Evolutionary conservation across 2,113 vertebrate species (phyloP), one percentile per base, ranked within the genome.

Genomic region (Kryptolebias marmoratus): DNA sequence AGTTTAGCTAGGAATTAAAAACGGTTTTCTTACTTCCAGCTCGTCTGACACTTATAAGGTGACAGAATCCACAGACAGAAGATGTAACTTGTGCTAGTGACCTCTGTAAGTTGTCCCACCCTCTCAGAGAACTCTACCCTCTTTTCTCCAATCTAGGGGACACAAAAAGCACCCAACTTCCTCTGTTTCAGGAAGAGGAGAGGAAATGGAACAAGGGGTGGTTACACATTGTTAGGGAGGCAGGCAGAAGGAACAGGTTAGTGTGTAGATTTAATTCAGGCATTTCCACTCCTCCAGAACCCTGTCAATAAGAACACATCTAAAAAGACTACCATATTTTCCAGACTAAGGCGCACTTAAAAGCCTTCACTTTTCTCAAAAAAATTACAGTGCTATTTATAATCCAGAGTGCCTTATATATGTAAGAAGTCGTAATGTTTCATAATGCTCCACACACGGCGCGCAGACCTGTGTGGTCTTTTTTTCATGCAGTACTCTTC

Each of bases 141-240:
- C 15, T 10, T 68, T 66, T 68, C 70, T 85, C 44, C 47, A 70
- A 78, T 73, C 78, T 64, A 72, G 56, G 54, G 60, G 39, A 70
- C 78, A 73, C 44, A 16, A 66, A 42, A 78, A 57, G 65, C 77
- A 31, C 67, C 60, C 61, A 58, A 77, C 79, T 83, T 91, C 87
- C 89, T 87, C 77, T 11, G 0, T 84, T 85, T 61, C 83, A 91
- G 90, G 89, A 90, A 88, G 79, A 9, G 8, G 11, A 57, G 53
- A 73, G 87, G 91, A 89, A 87, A 84, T 79, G 57, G 81, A 69
- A 68, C 57, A 64, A 28, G 30, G 69, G 81, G 71, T 0, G 0
- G 68, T 79, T 66, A n/a, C 71, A 49, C 67, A 87, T 87, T 92
- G 87, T 90, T 82, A 59, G 45, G 36, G 72, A 78, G 71, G 68